phyloP scores from a whole-genome alignment of 1,140 invertebrate genomes.

The Cardiocondyla obscurior region DNA sequence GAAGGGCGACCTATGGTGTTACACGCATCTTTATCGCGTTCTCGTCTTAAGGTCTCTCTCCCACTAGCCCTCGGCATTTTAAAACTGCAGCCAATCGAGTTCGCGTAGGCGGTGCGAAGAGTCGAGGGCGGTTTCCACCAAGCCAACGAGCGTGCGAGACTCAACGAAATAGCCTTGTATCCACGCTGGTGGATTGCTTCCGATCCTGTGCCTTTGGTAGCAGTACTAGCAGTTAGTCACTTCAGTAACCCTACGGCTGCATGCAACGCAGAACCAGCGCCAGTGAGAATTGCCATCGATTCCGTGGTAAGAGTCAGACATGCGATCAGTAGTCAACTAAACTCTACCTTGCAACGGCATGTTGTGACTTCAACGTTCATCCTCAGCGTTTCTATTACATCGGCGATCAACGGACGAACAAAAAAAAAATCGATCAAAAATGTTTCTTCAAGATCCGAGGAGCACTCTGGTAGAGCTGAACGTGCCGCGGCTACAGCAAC shows the following conservation, averaged over 20 bases:
- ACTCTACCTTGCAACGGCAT: neutral
- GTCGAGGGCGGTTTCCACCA: neutral
- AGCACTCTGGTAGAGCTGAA: conserved; percentile 60
- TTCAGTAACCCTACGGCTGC: too few species aligned
- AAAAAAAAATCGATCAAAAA: neutral
- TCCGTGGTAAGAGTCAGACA: neutral
- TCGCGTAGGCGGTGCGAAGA: conserved; percentile 44
- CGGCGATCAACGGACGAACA: neutral
- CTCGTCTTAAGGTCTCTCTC: neutral
- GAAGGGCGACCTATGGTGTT: too few species aligned
- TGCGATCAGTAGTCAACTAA: conserved; percentile 16
- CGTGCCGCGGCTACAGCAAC: too few species aligned
- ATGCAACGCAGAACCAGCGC: too few species aligned
- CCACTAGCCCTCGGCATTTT: neutral
- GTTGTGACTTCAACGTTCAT: conserved; percentile 4
- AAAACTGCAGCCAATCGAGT: conserved; percentile 44
- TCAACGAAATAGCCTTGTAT: too few species aligned
- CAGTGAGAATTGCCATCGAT: conserved; percentile 22
- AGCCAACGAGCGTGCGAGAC: conserved; percentile 38
- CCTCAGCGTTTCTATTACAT: neutral
- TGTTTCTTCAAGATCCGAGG: neutral
- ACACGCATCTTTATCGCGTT: too few species aligned
- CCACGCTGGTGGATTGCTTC: too few species aligned
- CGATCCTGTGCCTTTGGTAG: too few species aligned
- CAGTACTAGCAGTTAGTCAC: too few species aligned